These are phyloP conservation scores for Aptenodytes forsteri DNA, from an alignment of 2,113 vertebrate genomes.

Conservation along the genomic window DNA sequence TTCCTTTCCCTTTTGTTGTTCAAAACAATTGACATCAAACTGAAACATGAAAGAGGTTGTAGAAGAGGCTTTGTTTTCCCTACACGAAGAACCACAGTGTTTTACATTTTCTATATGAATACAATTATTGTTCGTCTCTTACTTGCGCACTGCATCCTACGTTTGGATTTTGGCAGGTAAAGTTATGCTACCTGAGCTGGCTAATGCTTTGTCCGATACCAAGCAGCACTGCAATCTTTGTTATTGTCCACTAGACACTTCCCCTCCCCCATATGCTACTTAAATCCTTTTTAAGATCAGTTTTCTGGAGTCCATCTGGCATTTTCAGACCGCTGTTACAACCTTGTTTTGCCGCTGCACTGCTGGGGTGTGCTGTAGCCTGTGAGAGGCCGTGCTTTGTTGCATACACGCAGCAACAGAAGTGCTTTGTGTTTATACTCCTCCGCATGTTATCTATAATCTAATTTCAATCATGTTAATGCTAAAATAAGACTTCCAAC, in stretches of 20 bases:
- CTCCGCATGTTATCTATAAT: background rate
- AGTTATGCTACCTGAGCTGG: background rate
- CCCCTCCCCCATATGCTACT: background rate
- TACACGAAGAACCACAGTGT: background rate
- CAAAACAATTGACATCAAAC: constrained; percentile 28
- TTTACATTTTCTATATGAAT: background rate
- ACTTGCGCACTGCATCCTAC: background rate
- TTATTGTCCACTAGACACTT: background rate
- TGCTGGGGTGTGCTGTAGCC: background rate
- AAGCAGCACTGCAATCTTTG: background rate
- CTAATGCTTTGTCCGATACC: background rate
- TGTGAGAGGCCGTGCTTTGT: background rate
- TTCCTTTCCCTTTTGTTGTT: constrained; percentile 33
- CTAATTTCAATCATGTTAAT: constrained; percentile 16
- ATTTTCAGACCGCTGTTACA: background rate
- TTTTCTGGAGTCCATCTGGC: constrained; percentile 38
- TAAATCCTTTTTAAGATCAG: constrained; percentile 18
- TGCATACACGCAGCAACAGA: background rate
- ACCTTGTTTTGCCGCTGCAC: background rate
- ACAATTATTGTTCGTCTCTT: background rate
- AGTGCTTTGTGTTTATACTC: constrained; percentile 21
- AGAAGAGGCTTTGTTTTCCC: background rate
- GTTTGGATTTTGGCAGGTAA: background rate
- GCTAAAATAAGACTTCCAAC: constrained; percentile 28
- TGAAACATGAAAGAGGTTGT: constrained; percentile 20